Evolutionary conservation across 2,113 vertebrate genomes (phyloP), one percentile per base, ranked within the genome.

Genomic region (Zapornia atra): DNA sequence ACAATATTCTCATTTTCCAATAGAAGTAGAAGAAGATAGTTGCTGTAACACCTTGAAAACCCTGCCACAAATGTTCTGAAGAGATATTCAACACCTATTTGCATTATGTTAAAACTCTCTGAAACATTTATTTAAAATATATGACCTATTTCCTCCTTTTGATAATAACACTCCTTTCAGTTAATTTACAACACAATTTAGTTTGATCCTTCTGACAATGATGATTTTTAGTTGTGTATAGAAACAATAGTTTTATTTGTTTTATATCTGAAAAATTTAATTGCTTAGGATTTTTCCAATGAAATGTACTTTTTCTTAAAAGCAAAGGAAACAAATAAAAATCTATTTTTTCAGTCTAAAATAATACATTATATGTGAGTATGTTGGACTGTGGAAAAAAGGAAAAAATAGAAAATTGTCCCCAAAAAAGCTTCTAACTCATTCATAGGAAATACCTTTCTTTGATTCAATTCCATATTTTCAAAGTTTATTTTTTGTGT

Each of bases 361-460:
- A 28, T 38, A 64, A 51, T 34, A 9, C 24, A 46, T n/a, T 26
- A 21, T 21, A 26, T 57, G 11, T 69, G 11, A 42, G 15, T 63
- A 42, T 38, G 2, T 50, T 57, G 11, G 5, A 63, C 26, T 51
- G 10, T 10, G 11, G 2, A 48, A 68, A 38, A 56, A 20, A 63
- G 12, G 3, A 16, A 9, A 38, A 22, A 38, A 8, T 11, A 10
- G 5, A n/a, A 76, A 34, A 18, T 50, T 36, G 2, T 12, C 3
- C 44, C 8, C 4, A 1, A 3, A n/a, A 34, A 54, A 22, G 1
- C 2, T 1, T n/a, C 5, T 12, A 71, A 33, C 1, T 11, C 2
- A 18, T n/a, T 79, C 21, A 12, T 12, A 53, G 4, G 12, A 81
- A 70, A 73, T 29, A 21, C 3, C 31, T 66, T 78, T 70, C 3